Evolutionary conservation across 2,888 invertebrate species (phyloP).

Genomic region (Crepidodera aurea): DNA sequence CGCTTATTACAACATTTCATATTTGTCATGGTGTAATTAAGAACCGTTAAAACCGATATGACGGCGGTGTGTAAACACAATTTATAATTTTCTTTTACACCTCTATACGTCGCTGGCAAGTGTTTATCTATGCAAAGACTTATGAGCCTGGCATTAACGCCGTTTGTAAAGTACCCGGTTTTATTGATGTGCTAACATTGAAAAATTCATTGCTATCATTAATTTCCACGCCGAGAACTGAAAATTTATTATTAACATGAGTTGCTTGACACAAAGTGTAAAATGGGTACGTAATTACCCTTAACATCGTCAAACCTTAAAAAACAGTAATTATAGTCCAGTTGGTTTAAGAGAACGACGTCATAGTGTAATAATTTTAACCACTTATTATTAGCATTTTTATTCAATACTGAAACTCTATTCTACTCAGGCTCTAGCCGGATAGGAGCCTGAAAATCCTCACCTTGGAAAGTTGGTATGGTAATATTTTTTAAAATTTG

Average conservation of each 20-base stretch:
- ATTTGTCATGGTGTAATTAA: slow-evolving; percentile 26
- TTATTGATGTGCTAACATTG: slow-evolving; percentile 22
- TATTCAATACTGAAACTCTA: too few relatives aligned
- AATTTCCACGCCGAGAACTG: slow-evolving; percentile 10
- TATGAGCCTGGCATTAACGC: slow-evolving; percentile 20
- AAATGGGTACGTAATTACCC: slow-evolving; percentile 9
- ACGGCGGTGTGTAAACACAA: slow-evolving; percentile 22
- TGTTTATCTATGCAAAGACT: slow-evolving; percentile 31
- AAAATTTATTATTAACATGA: slow-evolving; percentile 13
- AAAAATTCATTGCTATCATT: slow-evolving; percentile 20
- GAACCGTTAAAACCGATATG: slow-evolving; percentile 24
- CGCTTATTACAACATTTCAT: slow-evolving; percentile 22
- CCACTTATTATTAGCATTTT: background rate
- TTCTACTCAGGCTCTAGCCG: too few relatives aligned
- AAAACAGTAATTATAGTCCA: background rate
- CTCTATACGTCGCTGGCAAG: slow-evolving; percentile 22
- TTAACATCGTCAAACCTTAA: slow-evolving; percentile 1
- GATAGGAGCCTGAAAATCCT: too few relatives aligned
- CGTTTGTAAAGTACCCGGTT: slow-evolving; percentile 10
- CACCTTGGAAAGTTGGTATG: too few relatives aligned
- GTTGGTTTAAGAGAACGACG: background rate
- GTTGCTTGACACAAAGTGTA: slow-evolving; percentile 2
- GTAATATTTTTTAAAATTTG: too few relatives aligned
- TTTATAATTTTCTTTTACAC: slow-evolving; percentile 31
- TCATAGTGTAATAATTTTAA: too few relatives aligned